Evolutionary conservation across 2,888 invertebrate species (phyloP).

Genomic region (Heliconius ismenius): DNA sequence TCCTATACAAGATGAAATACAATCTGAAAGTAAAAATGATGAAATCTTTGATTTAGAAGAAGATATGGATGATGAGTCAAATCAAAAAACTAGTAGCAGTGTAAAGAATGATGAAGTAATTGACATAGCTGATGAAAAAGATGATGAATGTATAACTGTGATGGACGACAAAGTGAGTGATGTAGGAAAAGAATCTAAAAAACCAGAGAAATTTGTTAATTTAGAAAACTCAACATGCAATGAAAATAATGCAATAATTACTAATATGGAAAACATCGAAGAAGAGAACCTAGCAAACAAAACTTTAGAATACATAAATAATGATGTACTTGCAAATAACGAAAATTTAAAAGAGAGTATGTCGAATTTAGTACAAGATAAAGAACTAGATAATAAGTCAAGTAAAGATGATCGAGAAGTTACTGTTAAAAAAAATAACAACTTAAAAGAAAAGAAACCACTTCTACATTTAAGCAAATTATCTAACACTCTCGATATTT

Average conservation of each 20-base stretch:
- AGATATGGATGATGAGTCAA: neutral
- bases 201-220: neutral
- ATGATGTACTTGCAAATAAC: neutral
- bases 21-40: constrained; percentile 14
- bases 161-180: constrained; percentile 19
- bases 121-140: constrained; percentile 41
- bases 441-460: constrained; percentile 40
- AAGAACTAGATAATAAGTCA: constrained; percentile 25
- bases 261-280: neutral
- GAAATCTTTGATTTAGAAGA: constrained; percentile 3
- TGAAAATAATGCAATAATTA: constrained; percentile 8
- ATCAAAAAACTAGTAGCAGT: neutral
- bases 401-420: neutral
- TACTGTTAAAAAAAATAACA: constrained; percentile 6
- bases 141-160: constrained; percentile 24
- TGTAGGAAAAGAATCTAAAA: constrained; percentile 11
- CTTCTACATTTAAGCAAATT: constrained; percentile 57
- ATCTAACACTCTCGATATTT: constrained; percentile 68
- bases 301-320: neutral
- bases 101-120: constrained; percentile 36
- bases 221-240: constrained; percentile 8
- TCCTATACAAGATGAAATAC: neutral
- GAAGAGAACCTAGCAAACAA: neutral
- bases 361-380: neutral
- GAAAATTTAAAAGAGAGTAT: neutral